A percentile compares a stretch with the other conserved stretches of the same genome.
These are phyloP conservation scores for Ispidina lecontei DNA, from an alignment of 2,797 vertebrate species.

Conservation along the genomic window DNA sequence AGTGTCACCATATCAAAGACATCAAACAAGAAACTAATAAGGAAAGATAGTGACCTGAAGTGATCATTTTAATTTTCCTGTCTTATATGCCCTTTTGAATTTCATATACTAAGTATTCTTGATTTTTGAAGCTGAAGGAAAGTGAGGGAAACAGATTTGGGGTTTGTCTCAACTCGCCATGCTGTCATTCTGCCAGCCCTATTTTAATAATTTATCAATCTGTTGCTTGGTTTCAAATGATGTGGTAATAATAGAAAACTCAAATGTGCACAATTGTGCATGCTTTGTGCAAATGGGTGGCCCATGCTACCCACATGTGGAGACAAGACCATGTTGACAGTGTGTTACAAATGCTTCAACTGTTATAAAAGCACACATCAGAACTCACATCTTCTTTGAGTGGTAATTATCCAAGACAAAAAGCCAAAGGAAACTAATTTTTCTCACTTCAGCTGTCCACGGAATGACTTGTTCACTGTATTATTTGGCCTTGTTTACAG, in stretches of 20 bases:
- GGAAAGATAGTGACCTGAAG: background rate
- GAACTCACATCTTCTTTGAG: background rate
- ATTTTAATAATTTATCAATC: background rate
- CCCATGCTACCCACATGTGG: background rate
- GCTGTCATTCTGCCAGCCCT: background rate
- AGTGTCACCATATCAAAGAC: background rate
- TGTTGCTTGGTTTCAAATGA: background rate
- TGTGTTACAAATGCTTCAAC: background rate
- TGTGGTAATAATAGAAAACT: background rate
- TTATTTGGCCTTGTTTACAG: background rate
- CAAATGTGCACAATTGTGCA: background rate
- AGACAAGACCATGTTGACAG: background rate
- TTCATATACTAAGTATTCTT: conserved; percentile 25
- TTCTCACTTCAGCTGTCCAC: background rate
- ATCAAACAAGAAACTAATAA: background rate
- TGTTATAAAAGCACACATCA: background rate
- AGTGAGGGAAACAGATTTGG: background rate
- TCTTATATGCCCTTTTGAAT: background rate
- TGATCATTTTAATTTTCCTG: background rate
- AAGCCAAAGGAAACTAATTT: background rate
- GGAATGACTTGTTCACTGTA: background rate
- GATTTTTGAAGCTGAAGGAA: background rate
- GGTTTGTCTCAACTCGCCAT: conserved; percentile 25
- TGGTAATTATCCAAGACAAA: background rate
- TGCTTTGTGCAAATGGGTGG: background rate